Percentiles rank a stretch among this genome's conserved stretches.
Conservation (phyloP, 2,888 invertebrate genomes). For the Eucera pruinosa region DNA sequence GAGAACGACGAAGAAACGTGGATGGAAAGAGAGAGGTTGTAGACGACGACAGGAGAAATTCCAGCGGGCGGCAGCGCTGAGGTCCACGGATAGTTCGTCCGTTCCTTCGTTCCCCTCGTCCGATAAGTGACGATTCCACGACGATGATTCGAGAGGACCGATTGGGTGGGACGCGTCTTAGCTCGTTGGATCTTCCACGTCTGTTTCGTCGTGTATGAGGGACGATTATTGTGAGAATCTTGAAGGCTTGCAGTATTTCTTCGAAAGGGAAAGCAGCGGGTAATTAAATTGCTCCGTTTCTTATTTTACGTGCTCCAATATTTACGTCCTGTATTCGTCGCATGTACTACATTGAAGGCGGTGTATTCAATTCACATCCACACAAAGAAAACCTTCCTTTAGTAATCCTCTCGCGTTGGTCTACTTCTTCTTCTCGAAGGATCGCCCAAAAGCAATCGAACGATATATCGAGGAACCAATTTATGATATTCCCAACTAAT, state of each 20-base stretch:
- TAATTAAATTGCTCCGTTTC: slow-evolving; percentile 24
- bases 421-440: slow-evolving; percentile 4
- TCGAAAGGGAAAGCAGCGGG: slow-evolving; percentile 17
- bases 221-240: slow-evolving; percentile 4
- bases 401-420: neutral
- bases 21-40: slow-evolving; percentile 35
- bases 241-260: slow-evolving; percentile 3
- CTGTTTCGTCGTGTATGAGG: slow-evolving; percentile 7
- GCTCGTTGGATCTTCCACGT: slow-evolving; percentile 34
- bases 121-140: slow-evolving; percentile 57
- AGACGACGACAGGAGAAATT: slow-evolving; percentile 62
- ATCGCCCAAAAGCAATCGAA: slow-evolving; percentile 3
- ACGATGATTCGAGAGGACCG: slow-evolving; percentile 58
- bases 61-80: slow-evolving; percentile 61
- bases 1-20: slow-evolving; percentile 15
- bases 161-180: slow-evolving; percentile 54
- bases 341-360: too few relatives aligned
- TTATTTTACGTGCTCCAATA: neutral
- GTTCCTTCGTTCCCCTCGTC: slow-evolving; percentile 60
- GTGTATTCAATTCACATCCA: too few relatives aligned
- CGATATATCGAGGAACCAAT: slow-evolving; percentile 24
- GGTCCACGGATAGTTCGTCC: slow-evolving; percentile 57
- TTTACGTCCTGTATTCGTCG: neutral
- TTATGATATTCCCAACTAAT: too few relatives aligned
- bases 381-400: too few relatives aligned